These are phyloP conservation scores for Coregonus sp. DNA, from an alignment of 2,797 vertebrate genomes.

Conservation along the genomic window DNA sequence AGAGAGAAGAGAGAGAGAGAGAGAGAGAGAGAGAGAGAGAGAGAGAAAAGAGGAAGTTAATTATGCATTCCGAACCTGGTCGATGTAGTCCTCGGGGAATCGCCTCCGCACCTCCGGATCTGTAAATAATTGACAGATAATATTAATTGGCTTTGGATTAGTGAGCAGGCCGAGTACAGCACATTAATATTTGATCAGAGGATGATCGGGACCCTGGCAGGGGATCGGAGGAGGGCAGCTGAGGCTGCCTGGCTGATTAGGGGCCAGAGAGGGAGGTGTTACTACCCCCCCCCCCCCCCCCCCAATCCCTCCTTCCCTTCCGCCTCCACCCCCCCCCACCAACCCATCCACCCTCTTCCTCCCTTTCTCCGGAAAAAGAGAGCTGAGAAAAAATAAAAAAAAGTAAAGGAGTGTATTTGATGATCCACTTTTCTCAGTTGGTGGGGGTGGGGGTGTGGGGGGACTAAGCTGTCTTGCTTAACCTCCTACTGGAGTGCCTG, in stretches of 20 bases:
- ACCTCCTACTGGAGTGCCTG: background rate
- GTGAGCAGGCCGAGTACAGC: constrained; percentile 84
- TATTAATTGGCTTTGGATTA: constrained; percentile 91
- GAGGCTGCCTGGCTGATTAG: constrained; percentile 23
- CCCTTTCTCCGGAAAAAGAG: constrained; percentile 7
- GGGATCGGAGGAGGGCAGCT: constrained; percentile 78
- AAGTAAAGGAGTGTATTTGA: background rate
- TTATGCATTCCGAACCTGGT: constrained; percentile 89
- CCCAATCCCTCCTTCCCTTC: background rate
- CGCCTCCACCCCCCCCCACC: background rate
- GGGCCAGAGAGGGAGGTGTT: constrained; percentile 16
- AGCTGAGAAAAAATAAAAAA: background rate
- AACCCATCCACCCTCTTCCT: background rate
- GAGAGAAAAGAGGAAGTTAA: constrained; percentile 46
- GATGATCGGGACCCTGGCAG: constrained; percentile 83
- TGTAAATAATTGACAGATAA: constrained; percentile 87
- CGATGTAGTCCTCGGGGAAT: constrained; percentile 93
- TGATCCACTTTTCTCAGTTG: background rate
- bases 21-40: constrained; percentile 6
- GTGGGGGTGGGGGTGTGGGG: background rate
- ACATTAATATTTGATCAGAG: constrained; percentile 90
- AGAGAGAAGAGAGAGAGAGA: background rate
- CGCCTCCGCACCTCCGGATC: constrained; percentile 90
- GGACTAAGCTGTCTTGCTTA: background rate
- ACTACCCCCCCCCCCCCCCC: background rate